Conservation (phyloP, 2,113 vertebrate genomes). For the Megaceryle torquata region DNA sequence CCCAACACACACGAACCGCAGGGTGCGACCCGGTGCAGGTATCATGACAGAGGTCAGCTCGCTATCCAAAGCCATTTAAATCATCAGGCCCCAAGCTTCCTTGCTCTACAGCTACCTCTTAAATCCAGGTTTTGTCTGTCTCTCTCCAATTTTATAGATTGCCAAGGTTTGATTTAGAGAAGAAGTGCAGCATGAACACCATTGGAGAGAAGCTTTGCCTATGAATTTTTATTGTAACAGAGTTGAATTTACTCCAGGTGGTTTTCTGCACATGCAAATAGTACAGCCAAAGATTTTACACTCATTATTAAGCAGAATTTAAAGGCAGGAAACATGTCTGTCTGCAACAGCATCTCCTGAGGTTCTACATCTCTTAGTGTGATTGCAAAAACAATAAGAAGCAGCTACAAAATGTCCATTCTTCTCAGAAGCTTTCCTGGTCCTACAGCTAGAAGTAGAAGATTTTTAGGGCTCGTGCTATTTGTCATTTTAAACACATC, state of each 20-base stretch:
- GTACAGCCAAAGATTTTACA: background rate
- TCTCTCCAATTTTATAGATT: background rate
- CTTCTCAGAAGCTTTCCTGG: background rate
- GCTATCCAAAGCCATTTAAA: background rate
- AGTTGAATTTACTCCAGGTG: slow-evolving; percentile 29
- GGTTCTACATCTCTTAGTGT: background rate
- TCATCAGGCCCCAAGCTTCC: background rate
- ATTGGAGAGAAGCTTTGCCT: background rate
- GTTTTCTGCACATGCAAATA: slow-evolving; percentile 6
- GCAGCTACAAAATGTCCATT: background rate
- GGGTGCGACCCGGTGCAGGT: background rate
- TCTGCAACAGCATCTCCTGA: background rate
- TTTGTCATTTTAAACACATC: background rate
- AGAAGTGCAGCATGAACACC: background rate
- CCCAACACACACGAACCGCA: accelerated
- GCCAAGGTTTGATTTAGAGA: background rate
- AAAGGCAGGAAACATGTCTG: background rate
- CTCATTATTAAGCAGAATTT: slow-evolving; percentile 16
- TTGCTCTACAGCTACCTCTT: background rate
- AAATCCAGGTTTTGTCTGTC: background rate
- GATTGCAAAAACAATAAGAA: background rate
- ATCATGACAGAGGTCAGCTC: background rate
- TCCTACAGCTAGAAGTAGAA: background rate
- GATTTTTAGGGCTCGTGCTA: background rate
- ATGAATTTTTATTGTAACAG: background rate